Evolutionary conservation across 2,888 invertebrate genomes (phyloP), one percentile per base, ranked within the genome.

Genomic region (Lasioglossum malachurum): DNA sequence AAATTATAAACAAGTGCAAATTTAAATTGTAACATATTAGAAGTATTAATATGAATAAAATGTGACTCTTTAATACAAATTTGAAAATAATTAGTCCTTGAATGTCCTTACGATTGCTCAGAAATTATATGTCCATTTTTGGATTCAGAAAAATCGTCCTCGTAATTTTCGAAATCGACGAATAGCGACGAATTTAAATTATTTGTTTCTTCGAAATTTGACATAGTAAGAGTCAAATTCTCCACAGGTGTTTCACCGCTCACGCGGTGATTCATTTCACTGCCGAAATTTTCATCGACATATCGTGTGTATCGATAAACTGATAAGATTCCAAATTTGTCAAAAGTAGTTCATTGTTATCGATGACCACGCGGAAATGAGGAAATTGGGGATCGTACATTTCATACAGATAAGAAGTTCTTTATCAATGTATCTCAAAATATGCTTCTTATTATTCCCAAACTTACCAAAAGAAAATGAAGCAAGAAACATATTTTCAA

Each of bases 311-410:
- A 69, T 72, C 57, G 84, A 84, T 84, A 84, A 79, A 78, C 35
- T 79, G 87, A 87, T 87, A 87, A 87, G 87, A 82, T 81, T 84
- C n/a, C 41, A 4, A 75, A 78, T 72, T 86, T 74, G 73, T 73
- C 57, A n/a, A 76, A 79, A 57, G 16, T 84, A 49, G 19, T 57
- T 35, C 16, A 16, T 4, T 31, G 53, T 78, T 84, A 84, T 79
- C 79, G 57, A 38, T 4, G 31, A 73, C 75, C 19, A 73, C 53
- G 38, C n/a, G 7, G 5, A 44, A 57, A 49, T 53, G 64, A 31
- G 49, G 4, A 46, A 64, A 35, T 19, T 19, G 46, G 31, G 14
- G 76, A 67, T 7, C 12, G 41, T 31, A 73, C 41, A 19, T 4
- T 23, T 14, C 12, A 23, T 23, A 31, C n/a, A 77, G 67, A 67